These are phyloP conservation scores for Merodon equestris DNA, from an alignment of 2,888 invertebrate genomes.

Conservation along the genomic window DNA sequence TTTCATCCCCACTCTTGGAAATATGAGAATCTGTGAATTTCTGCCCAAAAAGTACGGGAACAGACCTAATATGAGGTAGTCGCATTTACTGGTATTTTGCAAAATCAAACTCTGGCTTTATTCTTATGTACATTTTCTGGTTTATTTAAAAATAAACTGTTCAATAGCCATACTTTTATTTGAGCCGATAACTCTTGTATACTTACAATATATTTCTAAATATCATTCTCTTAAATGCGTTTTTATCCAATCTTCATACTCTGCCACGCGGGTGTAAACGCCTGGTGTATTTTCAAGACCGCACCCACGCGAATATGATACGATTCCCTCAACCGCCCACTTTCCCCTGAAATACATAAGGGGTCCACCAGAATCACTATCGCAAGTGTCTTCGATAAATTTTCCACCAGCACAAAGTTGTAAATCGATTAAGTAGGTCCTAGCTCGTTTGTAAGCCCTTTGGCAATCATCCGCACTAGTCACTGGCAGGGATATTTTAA, in stretches of 20 bases:
- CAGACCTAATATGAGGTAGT: too few species aligned
- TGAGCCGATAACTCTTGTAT: too few species aligned
- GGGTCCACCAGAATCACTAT: conserved; percentile 83
- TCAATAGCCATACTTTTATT: too few species aligned
- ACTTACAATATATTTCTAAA: too few species aligned
- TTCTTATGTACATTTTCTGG: too few species aligned
- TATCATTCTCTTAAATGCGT: conserved; percentile 79
- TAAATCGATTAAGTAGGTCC: conserved; percentile 33
- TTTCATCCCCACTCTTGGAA: too few species aligned
- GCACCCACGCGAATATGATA: conserved; percentile 78
- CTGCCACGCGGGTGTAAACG: conserved; percentile 82
- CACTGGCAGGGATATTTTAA: conserved; percentile 78
- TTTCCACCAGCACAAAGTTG: conserved; percentile 73
- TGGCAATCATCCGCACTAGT: conserved; percentile 78
- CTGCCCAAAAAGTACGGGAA: too few species aligned
- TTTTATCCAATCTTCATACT: conserved; percentile 83
- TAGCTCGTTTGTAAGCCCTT: conserved; percentile 33
- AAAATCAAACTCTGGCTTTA: too few species aligned
- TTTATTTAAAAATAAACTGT: too few species aligned
- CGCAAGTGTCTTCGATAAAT: conserved; percentile 80
- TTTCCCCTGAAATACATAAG: conserved; percentile 74
- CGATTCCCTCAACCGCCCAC: conserved; percentile 74
- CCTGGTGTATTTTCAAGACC: conserved; percentile 81
- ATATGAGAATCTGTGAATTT: too few species aligned
- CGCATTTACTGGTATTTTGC: too few species aligned